A percentile compares a stretch with the other conserved stretches of the same genome.
Evolutionary conservation across 2,797 vertebrate genomes (phyloP).

Genomic region (Sylvilagus floridanus): DNA sequence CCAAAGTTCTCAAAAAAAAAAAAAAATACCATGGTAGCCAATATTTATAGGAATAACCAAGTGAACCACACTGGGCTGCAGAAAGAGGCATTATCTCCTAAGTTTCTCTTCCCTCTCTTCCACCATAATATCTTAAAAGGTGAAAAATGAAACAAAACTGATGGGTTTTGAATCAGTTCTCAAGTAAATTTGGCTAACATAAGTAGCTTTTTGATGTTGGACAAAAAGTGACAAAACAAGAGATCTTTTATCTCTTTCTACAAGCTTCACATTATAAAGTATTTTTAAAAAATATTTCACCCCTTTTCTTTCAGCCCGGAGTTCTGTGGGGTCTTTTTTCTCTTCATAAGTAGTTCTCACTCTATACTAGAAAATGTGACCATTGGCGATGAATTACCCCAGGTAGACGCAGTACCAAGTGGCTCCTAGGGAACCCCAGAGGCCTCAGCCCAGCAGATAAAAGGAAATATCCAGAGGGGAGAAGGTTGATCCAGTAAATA

Average conservation of each 20-base stretch:
- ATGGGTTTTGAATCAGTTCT: slow-evolving; percentile 37
- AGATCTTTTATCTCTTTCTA: slow-evolving; percentile 83
- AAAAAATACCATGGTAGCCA: not conserved
- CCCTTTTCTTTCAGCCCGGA: slow-evolving; percentile 63
- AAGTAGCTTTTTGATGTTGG: slow-evolving; percentile 82
- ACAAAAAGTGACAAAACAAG: slow-evolving; percentile 79
- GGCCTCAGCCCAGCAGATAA: slow-evolving; percentile 67
- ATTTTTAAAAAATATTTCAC: slow-evolving; percentile 65
- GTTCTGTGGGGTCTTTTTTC: slow-evolving; percentile 78
- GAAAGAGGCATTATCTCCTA: not conserved
- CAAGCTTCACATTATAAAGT: slow-evolving; percentile 73
- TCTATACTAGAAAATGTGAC: slow-evolving; percentile 78
- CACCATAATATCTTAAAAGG: not conserved
- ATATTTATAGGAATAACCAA: not conserved
- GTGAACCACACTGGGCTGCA: not conserved
- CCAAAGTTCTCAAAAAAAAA: not conserved
- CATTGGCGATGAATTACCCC: slow-evolving; percentile 70
- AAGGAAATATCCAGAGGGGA: slow-evolving; percentile 64
- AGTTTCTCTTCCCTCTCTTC: not conserved
- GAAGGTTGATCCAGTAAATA: slow-evolving; percentile 83
- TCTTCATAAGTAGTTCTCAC: slow-evolving; percentile 80
- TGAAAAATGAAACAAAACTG: not conserved
- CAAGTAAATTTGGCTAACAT: slow-evolving; percentile 72
- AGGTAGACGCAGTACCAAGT: slow-evolving; percentile 45
- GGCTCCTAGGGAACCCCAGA: slow-evolving; percentile 51